Evolutionary conservation across 2,113 vertebrate species (phyloP), one percentile per base, ranked within the genome.

Genomic region (Ranitomeya imitator): DNA sequence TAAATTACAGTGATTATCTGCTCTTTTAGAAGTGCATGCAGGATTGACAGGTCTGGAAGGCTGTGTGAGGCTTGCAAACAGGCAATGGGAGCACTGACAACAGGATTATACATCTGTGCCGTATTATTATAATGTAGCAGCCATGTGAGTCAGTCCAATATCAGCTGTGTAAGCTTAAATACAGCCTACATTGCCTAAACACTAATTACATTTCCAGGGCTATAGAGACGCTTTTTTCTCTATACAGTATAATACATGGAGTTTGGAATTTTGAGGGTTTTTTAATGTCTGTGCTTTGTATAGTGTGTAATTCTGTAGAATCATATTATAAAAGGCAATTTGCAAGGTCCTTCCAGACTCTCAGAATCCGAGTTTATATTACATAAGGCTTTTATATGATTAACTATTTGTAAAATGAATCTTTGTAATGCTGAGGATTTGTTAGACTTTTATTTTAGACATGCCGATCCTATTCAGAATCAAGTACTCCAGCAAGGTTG

Each of bases 1-100:
- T 85, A 89, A 89, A 89, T 89, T 84, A 89, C 87, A 84, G 82
- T 89, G 87, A 89, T 89, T 89, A 89, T 89, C 87, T 85, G 82
- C 60, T 89, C 82, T 78, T 84, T 89, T 89, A 89, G 73, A 77
- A 84, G 74, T 89, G 82, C 73, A 54, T 13, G 54, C 52, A 78
- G 73, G 73, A 79, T 69, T 89, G 87, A 89, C 87, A 89, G 81
- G 81, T 85, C 71, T 89, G 87, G 73, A 54, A 76, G 81, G 73
- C 61, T 55, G 7, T 55, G 74, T 11, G 86, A 80, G 63, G 37
- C 23, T 79, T 18, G 6, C 37, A 85, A 77, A 71, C 61, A 69
- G 60, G 69, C 61, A 83, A 63, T 79, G 81, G 19, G 45, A 65
- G 71, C 21, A 45, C 61, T 85, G 60, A 63, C 59, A 84, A 78